A percentile compares a stretch with the other conserved stretches of the same genome.
Evolutionary conservation across 2,888 invertebrate genomes (phyloP).

Genomic region (Epirrhoe alternata): DNA sequence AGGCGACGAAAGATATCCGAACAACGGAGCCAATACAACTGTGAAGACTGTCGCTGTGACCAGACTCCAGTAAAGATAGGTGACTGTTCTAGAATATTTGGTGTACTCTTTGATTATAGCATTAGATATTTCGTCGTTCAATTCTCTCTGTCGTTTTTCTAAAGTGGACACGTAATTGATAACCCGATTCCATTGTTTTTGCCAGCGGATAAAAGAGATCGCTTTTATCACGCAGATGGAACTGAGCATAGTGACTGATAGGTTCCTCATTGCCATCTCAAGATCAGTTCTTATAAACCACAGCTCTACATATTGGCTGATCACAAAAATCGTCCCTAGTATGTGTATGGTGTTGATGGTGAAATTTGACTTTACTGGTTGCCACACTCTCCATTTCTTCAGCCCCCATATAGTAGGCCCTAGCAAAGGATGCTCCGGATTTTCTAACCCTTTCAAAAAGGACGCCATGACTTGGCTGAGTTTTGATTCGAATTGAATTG

Average conservation of each 20-base stretch:
- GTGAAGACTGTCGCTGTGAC: constrained; percentile 64
- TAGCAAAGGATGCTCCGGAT: constrained; percentile 55
- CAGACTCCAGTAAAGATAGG: constrained; percentile 67
- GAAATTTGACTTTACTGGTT: constrained; percentile 47
- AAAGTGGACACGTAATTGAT: constrained; percentile 60
- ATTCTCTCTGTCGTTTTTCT: constrained; percentile 58
- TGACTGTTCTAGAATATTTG: constrained; percentile 65
- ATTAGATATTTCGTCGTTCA: constrained; percentile 49
- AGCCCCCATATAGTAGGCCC: constrained; percentile 64
- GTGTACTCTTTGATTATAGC: constrained; percentile 59
- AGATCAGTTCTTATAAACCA: constrained; percentile 63
- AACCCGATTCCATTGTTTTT: constrained; percentile 62
- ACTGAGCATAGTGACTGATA: constrained; percentile 71
- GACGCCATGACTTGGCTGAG: constrained; percentile 9
- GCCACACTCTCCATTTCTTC: constrained; percentile 64
- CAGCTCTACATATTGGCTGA: constrained; percentile 70
- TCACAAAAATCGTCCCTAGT: constrained; percentile 58
- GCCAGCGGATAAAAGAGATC: constrained; percentile 65
- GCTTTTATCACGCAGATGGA: constrained; percentile 69
- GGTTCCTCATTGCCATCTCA: constrained; percentile 64
- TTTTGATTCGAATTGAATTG: constrained; percentile 7
- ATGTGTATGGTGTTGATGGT: constrained; percentile 55
- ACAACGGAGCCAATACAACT: constrained; percentile 65
- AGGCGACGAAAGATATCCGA: constrained; percentile 55
- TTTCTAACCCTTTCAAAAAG: constrained; percentile 56